A percentile compares a stretch with the other conserved stretches of the same genome.
Evolutionary conservation across 1,140 invertebrate genomes (phyloP).

Genomic region (Drosophila subobscura): DNA sequence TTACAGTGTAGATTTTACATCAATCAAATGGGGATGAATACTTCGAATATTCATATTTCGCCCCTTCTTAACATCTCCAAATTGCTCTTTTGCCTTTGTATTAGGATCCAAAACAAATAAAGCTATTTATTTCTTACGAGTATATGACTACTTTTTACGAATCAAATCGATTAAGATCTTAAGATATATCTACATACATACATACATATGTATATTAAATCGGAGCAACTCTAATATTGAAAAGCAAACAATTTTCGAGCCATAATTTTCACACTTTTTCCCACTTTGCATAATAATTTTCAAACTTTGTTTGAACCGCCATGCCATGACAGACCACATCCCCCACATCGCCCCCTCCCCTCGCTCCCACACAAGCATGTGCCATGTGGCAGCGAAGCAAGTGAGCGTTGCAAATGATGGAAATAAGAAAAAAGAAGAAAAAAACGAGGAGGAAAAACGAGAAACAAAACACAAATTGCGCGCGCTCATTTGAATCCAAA

Average conservation of each 20-base stretch:
- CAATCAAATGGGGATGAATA: no score
- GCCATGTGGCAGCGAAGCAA: conserved; percentile 28
- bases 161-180: no score
- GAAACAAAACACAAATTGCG: conserved; percentile 49
- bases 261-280: conserved; percentile 40
- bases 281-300: conserved; percentile 55
- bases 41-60: no score
- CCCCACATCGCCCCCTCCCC: not conserved
- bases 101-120: no score
- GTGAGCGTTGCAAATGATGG: conserved; percentile 42
- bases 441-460: conserved; percentile 2
- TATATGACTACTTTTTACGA: no score
- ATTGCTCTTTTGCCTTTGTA: no score
- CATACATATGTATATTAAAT: no score
- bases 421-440: conserved; percentile 32
- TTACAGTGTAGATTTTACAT: no score
- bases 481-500: conserved; percentile 44
- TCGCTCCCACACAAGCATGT: conserved; percentile 12
- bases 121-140: no score
- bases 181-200: no score
- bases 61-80: no score
- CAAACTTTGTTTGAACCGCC: conserved; percentile 30
- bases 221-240: no score
- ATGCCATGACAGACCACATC: conserved; percentile 14
- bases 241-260: conserved; percentile 14